phyloP scores from a whole-genome alignment of 2,888 invertebrate genomes.

The Lasioglossum malachurum region DNA sequence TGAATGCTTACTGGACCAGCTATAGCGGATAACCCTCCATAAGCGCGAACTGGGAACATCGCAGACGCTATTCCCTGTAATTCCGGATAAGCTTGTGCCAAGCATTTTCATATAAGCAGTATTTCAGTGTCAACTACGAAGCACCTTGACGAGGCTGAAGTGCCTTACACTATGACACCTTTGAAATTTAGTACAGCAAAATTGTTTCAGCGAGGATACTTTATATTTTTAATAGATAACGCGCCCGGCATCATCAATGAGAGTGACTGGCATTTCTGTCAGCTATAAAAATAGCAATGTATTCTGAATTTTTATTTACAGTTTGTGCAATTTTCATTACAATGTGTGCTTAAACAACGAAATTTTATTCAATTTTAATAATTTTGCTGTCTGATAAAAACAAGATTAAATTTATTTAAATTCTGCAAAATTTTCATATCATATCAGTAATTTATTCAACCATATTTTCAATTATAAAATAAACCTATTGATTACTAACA shows the following conservation, averaged over 20 bases:
- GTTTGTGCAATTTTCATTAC: background rate
- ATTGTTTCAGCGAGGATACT: background rate
- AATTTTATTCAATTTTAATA: background rate
- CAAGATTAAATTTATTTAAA: background rate
- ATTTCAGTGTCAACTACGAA: slow-evolving; percentile 27
- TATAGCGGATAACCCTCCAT: slow-evolving; percentile 9
- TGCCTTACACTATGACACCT: background rate
- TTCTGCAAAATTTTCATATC: background rate
- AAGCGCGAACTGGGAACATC: slow-evolving; percentile 32
- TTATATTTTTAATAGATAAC: background rate
- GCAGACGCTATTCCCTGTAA: slow-evolving; percentile 38
- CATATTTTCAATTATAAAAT: background rate
- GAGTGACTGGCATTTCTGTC: too few relatives aligned
- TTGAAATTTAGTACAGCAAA: background rate
- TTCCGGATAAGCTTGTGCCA: slow-evolving; percentile 45
- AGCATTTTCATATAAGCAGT: slow-evolving; percentile 27
- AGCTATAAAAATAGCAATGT: background rate
- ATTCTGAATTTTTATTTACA: background rate
- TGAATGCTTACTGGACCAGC: slow-evolving; percentile 32
- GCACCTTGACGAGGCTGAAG: background rate
- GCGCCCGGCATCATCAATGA: background rate
- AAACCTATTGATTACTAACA: background rate
- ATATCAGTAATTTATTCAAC: background rate
- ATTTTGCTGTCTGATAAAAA: too few relatives aligned
- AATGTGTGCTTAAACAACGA: background rate